A percentile compares a stretch with the other conserved stretches of the same genome.
Evolutionary conservation across 92 coral and sea anemone genomes (phyloP).

Genomic region (Bergia sp.): DNA sequence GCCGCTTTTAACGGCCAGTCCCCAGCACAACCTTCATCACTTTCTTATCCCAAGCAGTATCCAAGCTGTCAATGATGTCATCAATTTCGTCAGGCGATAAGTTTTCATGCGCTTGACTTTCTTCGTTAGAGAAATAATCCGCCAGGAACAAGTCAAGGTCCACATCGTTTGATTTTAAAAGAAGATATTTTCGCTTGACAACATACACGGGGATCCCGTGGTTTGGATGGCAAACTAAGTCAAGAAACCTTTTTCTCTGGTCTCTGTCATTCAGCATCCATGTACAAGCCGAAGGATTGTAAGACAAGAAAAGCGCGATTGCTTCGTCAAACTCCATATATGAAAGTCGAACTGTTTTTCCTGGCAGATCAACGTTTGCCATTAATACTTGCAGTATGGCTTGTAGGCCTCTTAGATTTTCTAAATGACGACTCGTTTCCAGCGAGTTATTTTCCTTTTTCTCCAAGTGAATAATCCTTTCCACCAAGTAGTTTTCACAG

Average conservation of each 20-base stretch:
- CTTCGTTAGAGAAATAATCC: neutral
- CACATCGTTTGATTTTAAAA: conserved; percentile 40
- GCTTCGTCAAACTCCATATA: conserved; percentile 45
- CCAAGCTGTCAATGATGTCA: neutral
- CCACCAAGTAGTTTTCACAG: conserved; percentile 50
- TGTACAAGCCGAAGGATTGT: neutral
- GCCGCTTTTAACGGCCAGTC: neutral
- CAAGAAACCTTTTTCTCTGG: conserved; percentile 21
- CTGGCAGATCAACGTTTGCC: neutral
- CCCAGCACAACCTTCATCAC: conserved; percentile 15
- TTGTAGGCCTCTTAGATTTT: conserved; percentile 6
- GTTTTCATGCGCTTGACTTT: conserved; percentile 10
- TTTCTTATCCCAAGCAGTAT: conserved; percentile 15
- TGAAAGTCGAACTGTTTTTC: conserved; percentile 33
- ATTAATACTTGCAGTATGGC: conserved; percentile 18
- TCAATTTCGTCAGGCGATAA: neutral
- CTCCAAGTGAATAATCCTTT: conserved; percentile 8
- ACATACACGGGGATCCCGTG: conserved; percentile 46
- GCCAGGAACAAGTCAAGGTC: conserved; percentile 40
- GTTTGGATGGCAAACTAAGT: conserved; percentile 42
- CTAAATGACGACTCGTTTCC: neutral
- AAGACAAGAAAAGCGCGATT: conserved; percentile 32
- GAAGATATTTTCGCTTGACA: conserved; percentile 36
- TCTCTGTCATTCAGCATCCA: conserved; percentile 16
- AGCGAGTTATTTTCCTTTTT: neutral